Base-by-base conservation (phyloP, 2,888 invertebrate species). In the Noctuana brunneofusca region DNA sequence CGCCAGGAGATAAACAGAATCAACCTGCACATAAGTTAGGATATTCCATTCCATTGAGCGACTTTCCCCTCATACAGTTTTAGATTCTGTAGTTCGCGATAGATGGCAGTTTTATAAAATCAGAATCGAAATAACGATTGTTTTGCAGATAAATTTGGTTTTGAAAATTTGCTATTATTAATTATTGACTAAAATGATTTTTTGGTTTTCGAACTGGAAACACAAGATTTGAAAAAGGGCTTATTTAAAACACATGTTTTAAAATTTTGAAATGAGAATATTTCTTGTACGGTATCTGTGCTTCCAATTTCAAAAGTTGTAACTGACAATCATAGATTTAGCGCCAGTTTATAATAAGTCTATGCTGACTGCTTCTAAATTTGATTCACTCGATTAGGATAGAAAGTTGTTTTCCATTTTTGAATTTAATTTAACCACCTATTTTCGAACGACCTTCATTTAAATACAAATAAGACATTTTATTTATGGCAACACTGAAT, bases 401-500 rank as follows among this genome's bases (percentile, higher is more conserved):
- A 6, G 18, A 46, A 46, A 0, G 0, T 20, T 18, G 8, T 6
- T 14, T 46, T 46, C n/a, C 48, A 11, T 49, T 49, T 24, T 24
- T 49, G 14, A 9, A 50, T 30, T 16, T 22, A 30, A 49, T n/a
- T 32, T 64, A 67, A 67, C 68, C 72, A 72, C 72, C 72, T 38
- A 18, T 57, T 49, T 52, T 48, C 35, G 20, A 50, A 46, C 30
- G 48, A 49, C 24, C 38, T 38, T 16, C 14, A 38, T 52, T 41
- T 35, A 1, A 3, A 43, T 46, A 30, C 22, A 41, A 58, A 24
- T 48, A 58, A 60, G 27, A 69, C 66, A 66, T 70, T n/a, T 72
- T 70, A 70, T 69, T 68, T 54, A 60, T 60, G 35, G 35, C 54
- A 54, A 64, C 27, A 63, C 60, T 52, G 73, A 72, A 68, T 72